Evolutionary conservation across 2,888 invertebrate genomes (phyloP).

Genomic region (Harmothoe impar): DNA sequence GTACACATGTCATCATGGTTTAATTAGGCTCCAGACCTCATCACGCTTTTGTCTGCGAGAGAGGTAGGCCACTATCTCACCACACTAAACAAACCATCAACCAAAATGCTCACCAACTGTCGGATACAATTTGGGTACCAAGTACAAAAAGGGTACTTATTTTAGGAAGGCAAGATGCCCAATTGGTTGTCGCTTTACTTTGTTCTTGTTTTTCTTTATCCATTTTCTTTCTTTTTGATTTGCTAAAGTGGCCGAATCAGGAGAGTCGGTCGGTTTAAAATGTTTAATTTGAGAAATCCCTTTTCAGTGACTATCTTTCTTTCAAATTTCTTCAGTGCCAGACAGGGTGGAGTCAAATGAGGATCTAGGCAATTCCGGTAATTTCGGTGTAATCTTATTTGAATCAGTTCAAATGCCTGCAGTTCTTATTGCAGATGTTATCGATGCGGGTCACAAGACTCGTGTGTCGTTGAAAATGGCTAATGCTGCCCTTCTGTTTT

Average conservation of each 20-base stretch:
- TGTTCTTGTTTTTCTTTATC: too few species aligned
- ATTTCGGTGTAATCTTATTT: not conserved
- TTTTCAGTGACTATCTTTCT: not conserved
- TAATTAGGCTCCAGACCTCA: not conserved
- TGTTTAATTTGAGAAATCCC: not conserved
- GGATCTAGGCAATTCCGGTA: not conserved
- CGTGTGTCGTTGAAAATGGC: not conserved
- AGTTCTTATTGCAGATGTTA: not conserved
- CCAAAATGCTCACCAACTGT: not conserved
- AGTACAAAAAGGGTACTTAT: not conserved
- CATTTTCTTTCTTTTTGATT: not conserved
- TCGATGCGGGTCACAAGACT: not conserved
- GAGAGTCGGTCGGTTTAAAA: not conserved
- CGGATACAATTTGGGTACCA: not conserved
- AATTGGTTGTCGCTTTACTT: not conserved
- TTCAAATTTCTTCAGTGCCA: not conserved
- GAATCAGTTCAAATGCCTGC: not conserved
- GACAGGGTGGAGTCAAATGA: not conserved
- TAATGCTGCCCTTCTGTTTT: not conserved
- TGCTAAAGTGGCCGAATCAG: not conserved
- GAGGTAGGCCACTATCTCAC: not conserved
- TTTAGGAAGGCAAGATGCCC: too few species aligned
- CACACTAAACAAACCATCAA: not conserved
- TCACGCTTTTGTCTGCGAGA: not conserved
- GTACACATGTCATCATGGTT: slow-evolving; percentile 12